Evolutionary conservation across 2,113 vertebrate species (phyloP).

Genomic region (Setophaga coronata): DNA sequence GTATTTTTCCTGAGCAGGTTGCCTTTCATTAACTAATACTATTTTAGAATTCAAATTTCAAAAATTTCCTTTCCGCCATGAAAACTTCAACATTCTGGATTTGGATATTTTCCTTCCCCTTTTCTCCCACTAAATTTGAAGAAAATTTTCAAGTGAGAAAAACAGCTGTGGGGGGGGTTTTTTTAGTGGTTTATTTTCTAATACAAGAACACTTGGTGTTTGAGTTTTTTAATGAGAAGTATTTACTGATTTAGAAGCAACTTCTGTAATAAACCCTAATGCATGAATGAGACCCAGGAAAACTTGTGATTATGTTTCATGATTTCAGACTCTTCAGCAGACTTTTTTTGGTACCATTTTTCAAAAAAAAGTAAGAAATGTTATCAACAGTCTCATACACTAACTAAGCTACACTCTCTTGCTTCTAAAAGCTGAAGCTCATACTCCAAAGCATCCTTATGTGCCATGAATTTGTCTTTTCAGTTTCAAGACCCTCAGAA

Average conservation of each 20-base stretch:
- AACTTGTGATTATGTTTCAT: neutral
- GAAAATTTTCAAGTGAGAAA: neutral
- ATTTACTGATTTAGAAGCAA: neutral
- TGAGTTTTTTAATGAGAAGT: neutral
- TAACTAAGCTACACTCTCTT: neutral
- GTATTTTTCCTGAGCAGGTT: neutral
- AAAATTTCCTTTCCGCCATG: neutral
- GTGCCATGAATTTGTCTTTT: neutral
- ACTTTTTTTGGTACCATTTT: neutral
- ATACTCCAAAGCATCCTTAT: neutral
- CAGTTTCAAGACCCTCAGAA: neutral
- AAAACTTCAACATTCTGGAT: neutral
- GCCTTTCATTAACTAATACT: neutral
- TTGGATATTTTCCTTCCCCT: neutral
- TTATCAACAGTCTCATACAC: neutral
- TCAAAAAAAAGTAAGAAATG: neutral
- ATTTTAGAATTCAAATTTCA: neutral
- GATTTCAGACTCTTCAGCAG: neutral
- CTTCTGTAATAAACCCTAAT: neutral
- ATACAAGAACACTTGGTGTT: neutral
- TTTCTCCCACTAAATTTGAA: neutral
- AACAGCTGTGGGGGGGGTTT: accelerated
- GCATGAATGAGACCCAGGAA: neutral
- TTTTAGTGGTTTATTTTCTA: neutral
- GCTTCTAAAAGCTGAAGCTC: neutral